phyloP scores from a whole-genome alignment of 2,113 vertebrate genomes.

The Hiodon alosoides region DNA sequence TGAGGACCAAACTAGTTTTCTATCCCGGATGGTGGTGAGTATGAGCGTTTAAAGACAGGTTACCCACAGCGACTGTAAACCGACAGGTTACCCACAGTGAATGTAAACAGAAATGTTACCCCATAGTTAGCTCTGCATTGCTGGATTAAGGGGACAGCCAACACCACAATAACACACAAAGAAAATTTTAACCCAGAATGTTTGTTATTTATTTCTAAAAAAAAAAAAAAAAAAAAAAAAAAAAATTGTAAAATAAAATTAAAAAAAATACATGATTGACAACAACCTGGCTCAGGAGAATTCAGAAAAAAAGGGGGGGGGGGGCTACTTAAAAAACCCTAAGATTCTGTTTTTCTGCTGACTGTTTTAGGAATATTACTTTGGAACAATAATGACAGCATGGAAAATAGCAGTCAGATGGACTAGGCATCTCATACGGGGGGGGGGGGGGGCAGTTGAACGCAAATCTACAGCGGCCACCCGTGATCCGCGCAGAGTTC shows the following conservation, averaged over 20 bases:
- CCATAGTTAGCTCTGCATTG: no score
- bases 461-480: neutral
- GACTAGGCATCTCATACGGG: neutral
- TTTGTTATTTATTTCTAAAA: slow-evolving; percentile 61
- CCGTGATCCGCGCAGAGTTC: neutral
- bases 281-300: slow-evolving; percentile 51
- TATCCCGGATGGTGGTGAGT: no score
- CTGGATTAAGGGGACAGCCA: no score
- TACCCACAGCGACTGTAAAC: no score
- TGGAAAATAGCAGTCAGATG: neutral
- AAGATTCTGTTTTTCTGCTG: no score
- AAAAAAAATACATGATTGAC: slow-evolving; percentile 59
- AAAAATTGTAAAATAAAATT: slow-evolving; percentile 37
- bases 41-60: no score
- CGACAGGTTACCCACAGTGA: no score
- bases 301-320: neutral
- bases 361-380: slow-evolving; percentile 8
- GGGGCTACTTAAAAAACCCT: no score
- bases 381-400: slow-evolving; percentile 5
- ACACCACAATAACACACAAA: neutral
- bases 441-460: neutral
- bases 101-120: no score
- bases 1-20: no score
- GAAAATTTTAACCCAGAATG: slow-evolving; percentile 51
- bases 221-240: slow-evolving; percentile 34